Evolutionary conservation across 1,140 invertebrate genomes (phyloP), one percentile per base, ranked within the genome.

Genomic region (Neoseiulus cucumeris): DNA sequence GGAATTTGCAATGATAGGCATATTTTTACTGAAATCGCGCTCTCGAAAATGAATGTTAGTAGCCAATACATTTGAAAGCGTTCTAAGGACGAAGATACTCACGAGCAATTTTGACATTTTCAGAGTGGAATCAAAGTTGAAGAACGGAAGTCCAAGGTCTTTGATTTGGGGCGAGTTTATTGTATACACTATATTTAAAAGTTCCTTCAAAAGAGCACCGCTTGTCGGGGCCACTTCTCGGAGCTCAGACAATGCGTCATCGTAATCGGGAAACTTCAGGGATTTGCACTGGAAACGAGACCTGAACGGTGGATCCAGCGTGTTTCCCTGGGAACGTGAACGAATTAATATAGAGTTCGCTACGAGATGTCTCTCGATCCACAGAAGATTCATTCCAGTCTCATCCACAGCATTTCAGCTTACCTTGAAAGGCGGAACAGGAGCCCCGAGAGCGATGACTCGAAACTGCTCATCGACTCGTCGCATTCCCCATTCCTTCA

Each of bases 281-380:
- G 42, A 67, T 7, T 51, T 66, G n/a, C 87, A 90, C 76, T 98
- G 94, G 77, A 98, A 98, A 64, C 94, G 78, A 0, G 92, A 95
- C 67, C 94, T 79, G 9, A 98, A 77, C 0, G 94, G 94, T 14
- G 93, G 93, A 82, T 98, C 94, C 12, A 98, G 76, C 0, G 91
- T 87, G 74, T 96, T 91, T 1, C 94, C 94, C 67, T 82, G 81
- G 75, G 5, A 59, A n/a, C 22, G 51, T n/a, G 22, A 59, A 14
- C 45, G 18, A 12, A 47, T 14, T 47, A 4, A 20, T 47, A 4
- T 47, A 18, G 28, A 47, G 6, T 47, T 4, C 28, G 45, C 14
- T 47, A 4, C 14, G 45, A 47, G n/a, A n/a, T n/a, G n/a, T n/a
- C n/a, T n/a, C n/a, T n/a, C n/a, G n/a, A n/a, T n/a, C n/a, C n/a